Conservation (phyloP, 2,888 invertebrate species). For the Troides aeacus region DNA sequence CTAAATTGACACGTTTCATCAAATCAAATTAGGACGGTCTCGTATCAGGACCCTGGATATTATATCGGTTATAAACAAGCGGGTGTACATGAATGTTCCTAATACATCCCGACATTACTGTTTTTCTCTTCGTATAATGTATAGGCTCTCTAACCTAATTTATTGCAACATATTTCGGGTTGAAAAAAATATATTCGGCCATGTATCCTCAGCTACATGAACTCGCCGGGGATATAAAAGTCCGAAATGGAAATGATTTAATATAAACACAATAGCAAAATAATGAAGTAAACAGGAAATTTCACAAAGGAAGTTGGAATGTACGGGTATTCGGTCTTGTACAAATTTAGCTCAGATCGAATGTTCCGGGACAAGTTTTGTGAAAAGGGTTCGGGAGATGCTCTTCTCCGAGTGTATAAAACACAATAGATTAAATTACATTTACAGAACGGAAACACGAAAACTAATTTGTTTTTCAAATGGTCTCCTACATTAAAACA, state of each 20-base stretch:
- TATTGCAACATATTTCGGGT: conserved; percentile 28
- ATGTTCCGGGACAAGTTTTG: conserved; percentile 67
- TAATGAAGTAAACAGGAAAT: conserved; percentile 70
- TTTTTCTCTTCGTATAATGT: conserved; percentile 28
- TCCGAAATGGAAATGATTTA: conserved; percentile 59
- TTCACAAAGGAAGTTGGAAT: conserved; percentile 69
- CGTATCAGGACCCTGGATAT: conserved; percentile 2
- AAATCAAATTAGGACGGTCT: conserved; percentile 19
- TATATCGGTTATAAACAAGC: conserved; percentile 17
- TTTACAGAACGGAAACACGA: conserved; percentile 53
- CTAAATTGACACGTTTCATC: conserved; percentile 23
- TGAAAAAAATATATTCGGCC: conserved; percentile 27
- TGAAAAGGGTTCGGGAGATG: conserved; percentile 69
- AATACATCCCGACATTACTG: conserved; percentile 30
- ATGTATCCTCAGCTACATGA: conserved; percentile 26
- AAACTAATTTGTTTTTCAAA: conserved; percentile 41
- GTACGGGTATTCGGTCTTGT: conserved; percentile 68
- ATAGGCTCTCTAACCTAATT: conserved; percentile 28
- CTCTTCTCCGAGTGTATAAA: conserved; percentile 52
- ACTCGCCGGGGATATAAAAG: conserved; percentile 33
- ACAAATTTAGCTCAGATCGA: conserved; percentile 75
- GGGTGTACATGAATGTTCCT: conserved; percentile 12
- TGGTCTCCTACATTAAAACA: not conserved
- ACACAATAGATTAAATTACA: conserved; percentile 68
- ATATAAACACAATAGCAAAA: conserved; percentile 66